Evolutionary conservation across 2,888 invertebrate species (phyloP).

Genomic region (Neelides folsomi): DNA sequence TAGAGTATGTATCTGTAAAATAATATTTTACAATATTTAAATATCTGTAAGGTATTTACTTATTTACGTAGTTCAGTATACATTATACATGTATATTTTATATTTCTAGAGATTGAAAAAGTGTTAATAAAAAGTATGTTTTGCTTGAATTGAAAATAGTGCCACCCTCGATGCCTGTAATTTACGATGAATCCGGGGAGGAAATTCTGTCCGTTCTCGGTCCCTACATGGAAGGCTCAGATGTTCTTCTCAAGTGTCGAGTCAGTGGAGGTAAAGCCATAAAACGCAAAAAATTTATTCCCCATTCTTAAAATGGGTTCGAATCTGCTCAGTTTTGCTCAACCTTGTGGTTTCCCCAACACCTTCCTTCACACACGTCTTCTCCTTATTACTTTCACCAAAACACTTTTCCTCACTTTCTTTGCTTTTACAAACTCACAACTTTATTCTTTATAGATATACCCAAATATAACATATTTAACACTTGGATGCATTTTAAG

Average conservation of each 20-base stretch:
- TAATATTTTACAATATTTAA: too few relatives aligned
- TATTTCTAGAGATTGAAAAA: too few relatives aligned
- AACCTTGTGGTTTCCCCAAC: not conserved
- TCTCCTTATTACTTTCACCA: conserved; percentile 10
- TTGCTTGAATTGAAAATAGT: conserved; percentile 45
- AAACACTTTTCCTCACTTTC: conserved; percentile 7
- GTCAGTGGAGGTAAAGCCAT: conserved; percentile 62
- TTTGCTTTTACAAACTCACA: not conserved
- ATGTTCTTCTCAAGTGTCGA: conserved; percentile 68
- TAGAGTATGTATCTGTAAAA: too few relatives aligned
- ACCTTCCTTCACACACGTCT: conserved; percentile 5
- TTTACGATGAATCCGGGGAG: conserved; percentile 68
- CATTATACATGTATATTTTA: too few relatives aligned
- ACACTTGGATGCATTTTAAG: too few relatives aligned
- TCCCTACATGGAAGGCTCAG: conserved; percentile 74
- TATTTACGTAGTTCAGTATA: too few relatives aligned
- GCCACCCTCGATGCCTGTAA: conserved; percentile 63
- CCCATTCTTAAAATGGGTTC: not conserved
- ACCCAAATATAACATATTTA: too few relatives aligned
- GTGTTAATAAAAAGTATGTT: not conserved
- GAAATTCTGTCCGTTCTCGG: conserved; percentile 66
- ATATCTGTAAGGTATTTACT: too few relatives aligned
- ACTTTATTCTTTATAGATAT: too few relatives aligned
- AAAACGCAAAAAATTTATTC: conserved; percentile 16
- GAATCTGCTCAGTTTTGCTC: not conserved